Percentiles rank a stretch among this genome's conserved stretches.
These are phyloP conservation scores for Metopolophium dirhodum DNA, from an alignment of 1,140 invertebrate species.

Conservation along the genomic window DNA sequence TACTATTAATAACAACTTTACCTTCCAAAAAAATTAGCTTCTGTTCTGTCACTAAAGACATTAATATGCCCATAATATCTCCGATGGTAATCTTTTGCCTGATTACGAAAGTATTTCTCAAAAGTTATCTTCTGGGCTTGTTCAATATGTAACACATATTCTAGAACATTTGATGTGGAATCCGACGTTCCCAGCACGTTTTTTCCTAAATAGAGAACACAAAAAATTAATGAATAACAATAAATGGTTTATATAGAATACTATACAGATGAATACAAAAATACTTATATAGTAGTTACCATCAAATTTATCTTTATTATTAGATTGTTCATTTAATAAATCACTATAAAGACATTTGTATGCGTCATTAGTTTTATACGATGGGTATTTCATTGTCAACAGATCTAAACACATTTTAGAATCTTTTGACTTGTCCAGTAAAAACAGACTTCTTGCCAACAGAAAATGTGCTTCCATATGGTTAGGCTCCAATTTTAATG, in stretches of 20 bases:
- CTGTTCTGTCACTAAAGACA: constrained; percentile 97
- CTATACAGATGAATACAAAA: too few relatives aligned
- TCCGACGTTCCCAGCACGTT: not conserved
- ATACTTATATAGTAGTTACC: too few relatives aligned
- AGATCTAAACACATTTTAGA: constrained; percentile 75
- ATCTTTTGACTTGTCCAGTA: constrained; percentile 75
- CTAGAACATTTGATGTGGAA: not conserved
- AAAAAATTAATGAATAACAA: not conserved
- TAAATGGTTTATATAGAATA: constrained; percentile 61
- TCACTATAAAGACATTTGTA: too few relatives aligned
- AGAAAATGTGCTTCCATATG: constrained; percentile 80
- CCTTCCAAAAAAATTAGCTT: constrained; percentile 93
- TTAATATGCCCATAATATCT: constrained; percentile 94
- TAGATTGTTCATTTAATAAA: too few relatives aligned
- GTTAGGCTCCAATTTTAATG: constrained; percentile 70
- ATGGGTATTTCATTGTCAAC: constrained; percentile 61
- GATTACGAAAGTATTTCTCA: constrained; percentile 66
- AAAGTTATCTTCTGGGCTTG: constrained; percentile 58
- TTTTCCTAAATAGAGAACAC: not conserved
- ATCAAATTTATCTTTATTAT: too few relatives aligned
- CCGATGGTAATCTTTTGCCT: constrained; percentile 73
- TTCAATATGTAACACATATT: not conserved
- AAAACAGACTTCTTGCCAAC: constrained; percentile 72
- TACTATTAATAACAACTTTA: constrained; percentile 62
- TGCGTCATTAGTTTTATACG: too few relatives aligned